Conservation (phyloP, 2,888 invertebrate genomes). For the Meliscaeva auricollis region DNA sequence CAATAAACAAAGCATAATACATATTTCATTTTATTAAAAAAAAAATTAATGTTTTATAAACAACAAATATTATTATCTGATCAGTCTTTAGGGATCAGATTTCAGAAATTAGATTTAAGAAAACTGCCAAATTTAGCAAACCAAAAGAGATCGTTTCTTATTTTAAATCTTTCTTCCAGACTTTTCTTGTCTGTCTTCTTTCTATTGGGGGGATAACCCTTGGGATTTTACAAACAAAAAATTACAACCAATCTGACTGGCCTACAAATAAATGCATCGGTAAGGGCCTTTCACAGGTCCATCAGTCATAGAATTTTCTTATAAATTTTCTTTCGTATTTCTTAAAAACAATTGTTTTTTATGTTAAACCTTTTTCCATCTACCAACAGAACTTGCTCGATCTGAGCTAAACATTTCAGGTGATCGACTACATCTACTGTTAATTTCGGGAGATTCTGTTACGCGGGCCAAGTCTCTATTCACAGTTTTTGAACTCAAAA, state of each 20-base stretch:
- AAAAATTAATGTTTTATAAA: constrained; percentile 19
- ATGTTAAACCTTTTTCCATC: constrained; percentile 81
- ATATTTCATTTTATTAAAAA: neutral
- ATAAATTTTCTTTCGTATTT: constrained; percentile 11
- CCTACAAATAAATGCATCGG: constrained; percentile 64
- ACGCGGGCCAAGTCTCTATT: constrained; percentile 85
- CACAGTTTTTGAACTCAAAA: constrained; percentile 86
- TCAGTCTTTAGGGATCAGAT: constrained; percentile 18
- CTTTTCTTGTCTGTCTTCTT: constrained; percentile 24
- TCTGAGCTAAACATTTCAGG: constrained; percentile 80
- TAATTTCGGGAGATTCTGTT: constrained; percentile 83
- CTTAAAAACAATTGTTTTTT: constrained; percentile 8
- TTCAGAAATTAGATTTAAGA: constrained; percentile 20
- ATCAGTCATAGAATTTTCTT: constrained; percentile 54
- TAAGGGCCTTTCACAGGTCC: constrained; percentile 37
- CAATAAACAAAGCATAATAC: constrained; percentile 6
- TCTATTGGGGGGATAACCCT: neutral
- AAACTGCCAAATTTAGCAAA: constrained; percentile 29
- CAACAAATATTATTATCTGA: constrained; percentile 18
- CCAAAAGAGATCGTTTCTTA: constrained; percentile 15
- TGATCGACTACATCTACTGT: constrained; percentile 80
- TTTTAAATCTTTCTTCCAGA: constrained; percentile 4
- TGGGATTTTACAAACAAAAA: neutral
- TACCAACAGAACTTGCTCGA: constrained; percentile 80
- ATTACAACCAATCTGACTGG: constrained; percentile 57